phyloP scores from a whole-genome alignment of 2,113 vertebrate species.

The Hoplias malabaricus region DNA sequence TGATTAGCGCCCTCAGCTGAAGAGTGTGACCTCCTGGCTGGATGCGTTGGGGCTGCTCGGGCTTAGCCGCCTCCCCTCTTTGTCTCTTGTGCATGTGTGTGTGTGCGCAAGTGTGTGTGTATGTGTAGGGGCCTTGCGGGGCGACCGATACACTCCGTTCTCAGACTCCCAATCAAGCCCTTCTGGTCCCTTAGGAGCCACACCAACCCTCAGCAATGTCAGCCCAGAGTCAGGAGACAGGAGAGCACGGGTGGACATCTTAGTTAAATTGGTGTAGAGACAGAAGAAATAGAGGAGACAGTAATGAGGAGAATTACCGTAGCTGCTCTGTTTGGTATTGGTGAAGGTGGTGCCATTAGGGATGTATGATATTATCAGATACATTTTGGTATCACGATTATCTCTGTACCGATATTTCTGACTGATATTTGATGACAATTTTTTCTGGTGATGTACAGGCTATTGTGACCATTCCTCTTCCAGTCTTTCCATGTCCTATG shows the following conservation, averaged over 20 bases:
- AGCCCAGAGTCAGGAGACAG: constrained; percentile 63
- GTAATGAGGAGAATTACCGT: not conserved
- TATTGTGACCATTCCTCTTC: too few species aligned
- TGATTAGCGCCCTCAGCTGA: constrained; percentile 73
- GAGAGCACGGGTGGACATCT: constrained; percentile 59
- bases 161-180: constrained; percentile 71
- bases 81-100: constrained; percentile 37
- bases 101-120: not conserved
- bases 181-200: constrained; percentile 63
- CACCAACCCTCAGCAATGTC: constrained; percentile 66
- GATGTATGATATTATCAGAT: too few species aligned
- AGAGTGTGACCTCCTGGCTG: constrained; percentile 70
- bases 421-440: too few species aligned
- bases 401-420: too few species aligned
- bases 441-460: too few species aligned
- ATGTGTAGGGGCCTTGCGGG: constrained; percentile 44
- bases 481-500: too few species aligned
- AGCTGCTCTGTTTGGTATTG: not conserved
- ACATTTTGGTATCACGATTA: too few species aligned
- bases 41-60: constrained; percentile 57
- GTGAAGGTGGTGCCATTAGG: not conserved
- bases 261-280: constrained; percentile 55
- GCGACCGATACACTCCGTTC: constrained; percentile 63
- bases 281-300: not conserved
- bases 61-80: constrained; percentile 69